Evolutionary conservation across 2,797 vertebrate genomes (phyloP).

Genomic region (Syndactyla subalaris): DNA sequence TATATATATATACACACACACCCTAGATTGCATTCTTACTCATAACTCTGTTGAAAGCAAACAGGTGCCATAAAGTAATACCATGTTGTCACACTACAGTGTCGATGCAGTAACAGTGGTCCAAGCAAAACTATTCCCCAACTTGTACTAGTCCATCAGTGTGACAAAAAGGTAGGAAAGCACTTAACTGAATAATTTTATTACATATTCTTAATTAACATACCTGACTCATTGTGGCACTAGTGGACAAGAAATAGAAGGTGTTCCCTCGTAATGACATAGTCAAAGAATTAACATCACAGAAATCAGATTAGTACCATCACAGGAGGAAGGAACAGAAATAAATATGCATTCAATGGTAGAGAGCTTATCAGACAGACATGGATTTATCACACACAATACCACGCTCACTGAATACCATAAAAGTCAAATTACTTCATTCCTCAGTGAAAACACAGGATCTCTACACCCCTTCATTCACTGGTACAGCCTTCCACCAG

Average conservation of each 20-base stretch:
- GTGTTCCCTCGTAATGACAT: background rate
- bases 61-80: background rate
- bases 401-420: background rate
- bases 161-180: background rate
- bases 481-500: background rate
- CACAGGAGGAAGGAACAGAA: background rate
- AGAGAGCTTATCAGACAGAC: background rate
- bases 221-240: background rate
- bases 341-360: background rate
- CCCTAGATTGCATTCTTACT: background rate
- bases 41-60: background rate
- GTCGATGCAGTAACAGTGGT: background rate
- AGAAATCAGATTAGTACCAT: background rate
- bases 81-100: background rate
- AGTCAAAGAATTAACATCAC: background rate
- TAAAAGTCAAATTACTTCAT: background rate
- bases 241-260: background rate
- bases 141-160: background rate
- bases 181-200: background rate
- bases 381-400: background rate
- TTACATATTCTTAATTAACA: background rate
- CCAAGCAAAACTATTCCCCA: background rate
- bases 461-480: background rate
- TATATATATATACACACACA: rapidly evolving
- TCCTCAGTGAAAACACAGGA: background rate